A percentile compares a stretch with the other conserved stretches of the same genome.
Conservation (phyloP, 2,797 vertebrate species). For the Sebastes hubbsi region DNA sequence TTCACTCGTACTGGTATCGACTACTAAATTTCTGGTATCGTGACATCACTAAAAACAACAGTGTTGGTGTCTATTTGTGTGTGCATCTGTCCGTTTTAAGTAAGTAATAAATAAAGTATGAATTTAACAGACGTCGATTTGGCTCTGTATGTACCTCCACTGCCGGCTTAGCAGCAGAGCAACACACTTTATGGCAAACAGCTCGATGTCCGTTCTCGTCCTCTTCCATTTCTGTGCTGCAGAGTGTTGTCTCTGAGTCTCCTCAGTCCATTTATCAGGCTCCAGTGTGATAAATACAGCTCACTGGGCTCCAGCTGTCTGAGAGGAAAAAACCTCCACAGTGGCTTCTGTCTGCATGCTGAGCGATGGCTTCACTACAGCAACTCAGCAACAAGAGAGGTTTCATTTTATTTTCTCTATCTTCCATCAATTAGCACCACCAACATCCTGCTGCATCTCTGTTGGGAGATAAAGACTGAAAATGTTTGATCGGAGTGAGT, state of each 20-base stretch:
- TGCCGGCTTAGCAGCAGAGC: not conserved
- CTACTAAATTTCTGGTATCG: too few relatives aligned
- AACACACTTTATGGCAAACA: not conserved
- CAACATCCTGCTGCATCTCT: not conserved
- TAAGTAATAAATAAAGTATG: too few relatives aligned
- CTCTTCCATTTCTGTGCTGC: not conserved
- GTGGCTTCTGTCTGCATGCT: not conserved
- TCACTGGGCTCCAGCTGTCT: conserved; percentile 21
- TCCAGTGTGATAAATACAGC: conserved; percentile 19
- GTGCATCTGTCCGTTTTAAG: too few relatives aligned
- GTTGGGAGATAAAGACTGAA: conserved; percentile 14
- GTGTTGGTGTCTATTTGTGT: too few relatives aligned
- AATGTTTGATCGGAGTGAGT: conserved; percentile 38
- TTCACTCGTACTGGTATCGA: too few relatives aligned
- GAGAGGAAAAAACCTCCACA: not conserved
- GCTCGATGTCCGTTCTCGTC: not conserved
- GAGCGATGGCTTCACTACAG: not conserved
- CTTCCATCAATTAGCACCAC: conserved; percentile 32
- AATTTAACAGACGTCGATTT: not conserved
- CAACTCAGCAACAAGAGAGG: not conserved
- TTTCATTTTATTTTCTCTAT: not conserved
- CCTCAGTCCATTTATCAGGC: conserved; percentile 23
- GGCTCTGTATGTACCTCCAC: not conserved
- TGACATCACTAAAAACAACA: too few relatives aligned
- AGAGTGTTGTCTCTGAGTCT: not conserved